Evolutionary conservation across 2,888 invertebrate genomes (phyloP).

Genomic region (Apodemia duryi): DNA sequence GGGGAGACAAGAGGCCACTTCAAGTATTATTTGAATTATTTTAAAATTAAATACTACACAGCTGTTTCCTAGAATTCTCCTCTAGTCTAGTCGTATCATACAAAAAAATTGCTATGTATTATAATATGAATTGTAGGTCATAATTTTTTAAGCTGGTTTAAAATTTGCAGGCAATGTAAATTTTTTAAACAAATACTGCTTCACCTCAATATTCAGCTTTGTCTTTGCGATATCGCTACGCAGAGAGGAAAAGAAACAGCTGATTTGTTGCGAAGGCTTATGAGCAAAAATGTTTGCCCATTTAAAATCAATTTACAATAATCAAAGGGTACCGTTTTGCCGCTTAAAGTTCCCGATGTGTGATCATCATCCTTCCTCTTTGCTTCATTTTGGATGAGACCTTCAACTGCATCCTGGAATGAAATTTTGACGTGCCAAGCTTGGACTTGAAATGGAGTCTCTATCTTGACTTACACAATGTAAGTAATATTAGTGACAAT

Average conservation of each 20-base stretch:
- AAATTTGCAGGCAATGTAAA: no score
- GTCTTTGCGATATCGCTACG: background rate
- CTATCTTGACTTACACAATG: conserved; percentile 14
- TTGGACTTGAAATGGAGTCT: conserved; percentile 35
- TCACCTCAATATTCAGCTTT: background rate
- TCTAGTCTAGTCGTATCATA: no score
- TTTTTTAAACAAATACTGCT: background rate
- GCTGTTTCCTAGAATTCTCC: no score
- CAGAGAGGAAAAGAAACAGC: no score
- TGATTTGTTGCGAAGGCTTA: background rate
- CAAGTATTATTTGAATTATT: no score
- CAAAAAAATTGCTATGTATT: no score
- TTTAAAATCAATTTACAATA: conserved; percentile 14
- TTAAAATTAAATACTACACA: no score
- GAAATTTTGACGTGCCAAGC: conserved; percentile 64
- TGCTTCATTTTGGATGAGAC: conserved; percentile 55
- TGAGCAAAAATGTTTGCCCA: background rate
- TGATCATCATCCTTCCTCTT: conserved; percentile 58
- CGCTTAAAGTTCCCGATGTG: conserved; percentile 43
- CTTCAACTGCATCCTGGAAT: conserved; percentile 66
- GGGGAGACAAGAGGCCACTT: no score
- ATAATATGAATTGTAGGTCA: no score
- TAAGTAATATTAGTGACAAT: conserved; percentile 10
- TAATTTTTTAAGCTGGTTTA: no score
- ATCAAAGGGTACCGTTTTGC: conserved; percentile 51